These are phyloP conservation scores for Eumeta japonica DNA, from an alignment of 1,140 invertebrate species.

Conservation along the genomic window DNA sequence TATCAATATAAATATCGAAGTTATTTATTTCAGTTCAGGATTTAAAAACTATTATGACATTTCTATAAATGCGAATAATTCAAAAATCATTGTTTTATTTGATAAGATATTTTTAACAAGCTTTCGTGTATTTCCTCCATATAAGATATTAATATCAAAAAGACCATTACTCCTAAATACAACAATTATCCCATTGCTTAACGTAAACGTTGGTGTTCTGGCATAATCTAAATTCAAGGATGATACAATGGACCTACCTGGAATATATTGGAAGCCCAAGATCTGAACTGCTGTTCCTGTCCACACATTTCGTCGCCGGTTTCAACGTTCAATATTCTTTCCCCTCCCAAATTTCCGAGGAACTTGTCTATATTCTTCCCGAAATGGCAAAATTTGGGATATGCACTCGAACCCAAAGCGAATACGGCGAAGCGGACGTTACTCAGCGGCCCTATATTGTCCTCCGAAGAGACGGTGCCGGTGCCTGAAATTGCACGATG, in stretches of 20 bases:
- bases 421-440: conserved; percentile 94
- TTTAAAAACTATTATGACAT: too few relatives aligned
- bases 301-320: conserved; percentile 93
- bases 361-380: conserved; percentile 91
- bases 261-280: conserved; percentile 89
- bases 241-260: conserved; percentile 60
- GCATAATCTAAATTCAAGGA: background rate
- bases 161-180: too few relatives aligned
- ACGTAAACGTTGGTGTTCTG: too few relatives aligned
- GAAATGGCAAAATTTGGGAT: conserved; percentile 95
- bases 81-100: too few relatives aligned
- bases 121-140: too few relatives aligned
- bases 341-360: conserved; percentile 84
- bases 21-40: too few relatives aligned
- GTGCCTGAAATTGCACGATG: conserved; percentile 34
- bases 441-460: conserved; percentile 81
- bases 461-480: conserved; percentile 65
- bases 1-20: too few relatives aligned
- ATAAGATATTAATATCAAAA: too few relatives aligned
- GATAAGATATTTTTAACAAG: too few relatives aligned
- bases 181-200: too few relatives aligned
- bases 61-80: too few relatives aligned
- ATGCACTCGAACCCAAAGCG: conserved; percentile 90
- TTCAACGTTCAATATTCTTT: conserved; percentile 75
- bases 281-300: conserved; percentile 89